phyloP scores from a whole-genome alignment of 92 coral and sea anemone species.

The Desmophyllum pertusum region DNA sequence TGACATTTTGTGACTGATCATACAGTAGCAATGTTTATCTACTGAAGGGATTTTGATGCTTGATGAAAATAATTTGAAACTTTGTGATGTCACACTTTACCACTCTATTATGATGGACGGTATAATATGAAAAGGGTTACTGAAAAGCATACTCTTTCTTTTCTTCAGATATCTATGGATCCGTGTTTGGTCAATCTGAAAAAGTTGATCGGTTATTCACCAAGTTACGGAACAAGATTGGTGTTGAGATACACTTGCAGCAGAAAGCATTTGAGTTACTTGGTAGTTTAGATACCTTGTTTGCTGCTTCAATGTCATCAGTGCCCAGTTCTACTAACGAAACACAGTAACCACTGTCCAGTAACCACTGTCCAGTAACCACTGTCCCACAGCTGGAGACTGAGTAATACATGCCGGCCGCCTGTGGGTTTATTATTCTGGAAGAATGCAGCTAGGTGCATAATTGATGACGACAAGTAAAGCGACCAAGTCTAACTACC shows the following conservation, averaged over 20 bases:
- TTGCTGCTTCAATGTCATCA: conserved; percentile 69
- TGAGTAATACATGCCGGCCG: neutral
- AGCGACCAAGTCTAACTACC: neutral
- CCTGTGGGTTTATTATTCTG: neutral
- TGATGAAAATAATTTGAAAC: too few relatives aligned
- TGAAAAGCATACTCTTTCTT: neutral
- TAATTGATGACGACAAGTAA: neutral
- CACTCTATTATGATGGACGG: neutral
- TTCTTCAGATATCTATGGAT: conserved; percentile 81
- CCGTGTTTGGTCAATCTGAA: conserved; percentile 91
- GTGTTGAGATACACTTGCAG: conserved; percentile 67
- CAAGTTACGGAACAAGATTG: conserved; percentile 60
- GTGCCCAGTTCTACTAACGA: neutral
- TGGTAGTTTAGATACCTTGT: conserved; percentile 90
- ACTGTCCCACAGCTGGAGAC: too few relatives aligned
- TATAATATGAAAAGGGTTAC: neutral
- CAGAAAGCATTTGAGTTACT: conserved; percentile 86
- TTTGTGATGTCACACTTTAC: too few relatives aligned
- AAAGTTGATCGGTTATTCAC: conserved; percentile 79
- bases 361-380: too few relatives aligned
- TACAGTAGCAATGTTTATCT: too few relatives aligned
- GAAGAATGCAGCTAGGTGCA: neutral
- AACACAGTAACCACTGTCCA: neutral
- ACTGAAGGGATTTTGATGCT: too few relatives aligned
- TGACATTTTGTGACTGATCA: too few relatives aligned